These are phyloP conservation scores for Chaetodon trifascialis DNA, from an alignment of 2,113 vertebrate genomes.

Conservation along the genomic window DNA sequence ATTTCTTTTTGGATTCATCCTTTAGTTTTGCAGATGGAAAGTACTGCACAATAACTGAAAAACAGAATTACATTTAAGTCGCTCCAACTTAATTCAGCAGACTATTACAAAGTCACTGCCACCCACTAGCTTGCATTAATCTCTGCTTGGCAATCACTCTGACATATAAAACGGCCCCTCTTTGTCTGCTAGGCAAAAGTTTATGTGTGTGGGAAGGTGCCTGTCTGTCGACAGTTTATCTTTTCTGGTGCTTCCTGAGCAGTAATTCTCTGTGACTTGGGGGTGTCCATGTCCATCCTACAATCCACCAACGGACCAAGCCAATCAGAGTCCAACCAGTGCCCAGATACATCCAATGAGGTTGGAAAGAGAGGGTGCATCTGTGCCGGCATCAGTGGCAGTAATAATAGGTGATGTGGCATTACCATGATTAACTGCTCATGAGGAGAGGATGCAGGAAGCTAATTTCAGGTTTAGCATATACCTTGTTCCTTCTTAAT, in stretches of 20 bases:
- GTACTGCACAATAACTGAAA: conserved; percentile 13
- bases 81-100: conserved; percentile 39
- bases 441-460: conserved; percentile 44
- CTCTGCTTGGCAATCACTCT: conserved; percentile 52
- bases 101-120: conserved; percentile 56
- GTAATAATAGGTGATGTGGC: conserved; percentile 71
- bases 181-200: conserved; percentile 62
- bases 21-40: conserved; percentile 6
- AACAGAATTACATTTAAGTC: conserved; percentile 46
- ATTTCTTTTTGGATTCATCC: conserved; percentile 7
- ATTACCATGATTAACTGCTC: conserved; percentile 60
- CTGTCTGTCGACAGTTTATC: conserved; percentile 59
- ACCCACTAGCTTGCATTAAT: conserved; percentile 57
- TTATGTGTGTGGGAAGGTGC: conserved; percentile 65
- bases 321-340: conserved; percentile 22
- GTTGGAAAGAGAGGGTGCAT: conserved; percentile 32
- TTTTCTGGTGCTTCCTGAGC: conserved; percentile 49
- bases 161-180: conserved; percentile 52
- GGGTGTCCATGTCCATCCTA: conserved; percentile 40
- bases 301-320: conserved; percentile 16
- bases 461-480: conserved; percentile 57
- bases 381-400: conserved; percentile 63
- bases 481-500: conserved; percentile 28
- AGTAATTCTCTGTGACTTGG: conserved; percentile 59
- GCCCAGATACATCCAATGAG: conserved; percentile 9